Evolutionary conservation across 1,140 invertebrate species (phyloP).

Genomic region (Carcinoscorpius rotundicauda): DNA sequence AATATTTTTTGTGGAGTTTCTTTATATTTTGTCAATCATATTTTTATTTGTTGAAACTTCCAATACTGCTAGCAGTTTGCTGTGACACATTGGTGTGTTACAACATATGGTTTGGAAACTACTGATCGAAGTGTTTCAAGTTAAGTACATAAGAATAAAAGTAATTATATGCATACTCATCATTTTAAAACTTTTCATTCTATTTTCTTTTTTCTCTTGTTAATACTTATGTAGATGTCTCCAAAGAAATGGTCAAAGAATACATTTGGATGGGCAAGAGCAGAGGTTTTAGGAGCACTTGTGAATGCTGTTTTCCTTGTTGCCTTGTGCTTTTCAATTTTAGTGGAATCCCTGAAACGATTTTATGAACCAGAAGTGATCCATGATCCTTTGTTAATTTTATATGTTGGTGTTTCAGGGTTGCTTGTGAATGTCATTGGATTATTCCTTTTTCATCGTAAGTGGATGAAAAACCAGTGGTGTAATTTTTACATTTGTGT

Average conservation of each 20-base stretch:
- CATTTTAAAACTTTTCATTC: no score
- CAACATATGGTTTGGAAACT: no score
- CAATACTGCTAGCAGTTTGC: no score
- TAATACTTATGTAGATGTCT: constrained; percentile 24
- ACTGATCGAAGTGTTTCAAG: no score
- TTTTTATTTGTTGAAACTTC: no score
- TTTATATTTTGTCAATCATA: no score
- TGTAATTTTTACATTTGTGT: no score
- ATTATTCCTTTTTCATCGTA: constrained; percentile 37
- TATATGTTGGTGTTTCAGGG: constrained; percentile 40
- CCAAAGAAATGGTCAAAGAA: constrained; percentile 34
- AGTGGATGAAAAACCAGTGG: background rate
- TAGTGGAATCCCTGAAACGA: constrained; percentile 39
- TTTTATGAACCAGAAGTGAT: constrained; percentile 42
- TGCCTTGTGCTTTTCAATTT: constrained; percentile 43
- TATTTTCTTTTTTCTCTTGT: no score
- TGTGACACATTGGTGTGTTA: no score
- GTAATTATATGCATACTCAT: no score
- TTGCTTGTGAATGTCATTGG: constrained; percentile 42
- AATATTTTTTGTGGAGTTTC: no score
- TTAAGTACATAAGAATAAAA: no score
- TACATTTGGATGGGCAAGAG: constrained; percentile 46
- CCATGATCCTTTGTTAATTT: constrained; percentile 36
- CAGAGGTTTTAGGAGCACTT: constrained; percentile 44
- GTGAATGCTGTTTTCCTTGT: constrained; percentile 45